Evolutionary conservation across 2,113 vertebrate genomes (phyloP), one percentile per base, ranked within the genome.

Genomic region (Silurus glanis): DNA sequence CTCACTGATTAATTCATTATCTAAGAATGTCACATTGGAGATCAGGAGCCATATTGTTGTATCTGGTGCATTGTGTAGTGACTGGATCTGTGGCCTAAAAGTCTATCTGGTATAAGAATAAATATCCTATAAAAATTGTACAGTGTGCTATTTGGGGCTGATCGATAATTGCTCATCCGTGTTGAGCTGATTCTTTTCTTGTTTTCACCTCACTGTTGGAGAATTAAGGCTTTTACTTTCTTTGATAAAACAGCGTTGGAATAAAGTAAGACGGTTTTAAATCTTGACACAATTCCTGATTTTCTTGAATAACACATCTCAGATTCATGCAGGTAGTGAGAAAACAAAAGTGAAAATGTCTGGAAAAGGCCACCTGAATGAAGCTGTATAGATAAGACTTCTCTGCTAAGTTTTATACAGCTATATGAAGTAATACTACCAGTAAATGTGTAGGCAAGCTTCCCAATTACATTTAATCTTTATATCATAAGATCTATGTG

Each of bases 141-240:
- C 25, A 49, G 45, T n/a, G 25, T 51, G 51, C 49, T 23, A 21
- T 75, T 64, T n/a, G 19, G 49, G 14, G 21, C 12, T 53, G 23
- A 47, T 49, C 55, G 9, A 49, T 74, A 28, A 28, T 56, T 5
- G 3, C 1, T 61, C 14, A 10, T 51, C 13, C 4, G 8, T 71
- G 23, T 56, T 28, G 6, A 8, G 49, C 37, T 66, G 47, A 2
- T 84, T 5, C 9, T 72, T 51, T 51, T 51, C 23, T 76, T 76
- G 56, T 45, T 58, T 56, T 66, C 47, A 1, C 21, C 23, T 13
- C 13, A 25, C 5, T 79, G 62, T 67, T 80, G 2, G 47, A 45
- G 8, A 21, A 5, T 45, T 55, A n/a, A n/a, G 66, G 17, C 45
- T 64, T 80, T 62, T 47, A 72, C 47, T 82, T 84, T 88, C 8